Conservation (phyloP, 2,113 vertebrate species). For the Rhinolophus ferrumequinum region DNA sequence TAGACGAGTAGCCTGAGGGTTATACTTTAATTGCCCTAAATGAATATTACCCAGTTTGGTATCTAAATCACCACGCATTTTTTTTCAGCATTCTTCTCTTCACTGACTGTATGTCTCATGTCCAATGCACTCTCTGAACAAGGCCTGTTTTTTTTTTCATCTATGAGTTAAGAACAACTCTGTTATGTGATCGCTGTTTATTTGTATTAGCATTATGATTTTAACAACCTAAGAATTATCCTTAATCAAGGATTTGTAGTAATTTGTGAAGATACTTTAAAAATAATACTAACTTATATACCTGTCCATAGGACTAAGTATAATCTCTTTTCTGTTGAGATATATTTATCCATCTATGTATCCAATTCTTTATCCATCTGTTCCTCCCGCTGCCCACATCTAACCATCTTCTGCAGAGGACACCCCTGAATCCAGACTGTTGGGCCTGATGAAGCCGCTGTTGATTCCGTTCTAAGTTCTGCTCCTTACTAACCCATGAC, state of each 20-base stretch:
- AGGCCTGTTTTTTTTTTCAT: background rate
- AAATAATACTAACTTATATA: background rate
- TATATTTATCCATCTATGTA: background rate
- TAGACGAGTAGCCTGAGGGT: background rate
- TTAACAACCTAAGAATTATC: background rate
- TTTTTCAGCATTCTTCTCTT: background rate
- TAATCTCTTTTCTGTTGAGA: background rate
- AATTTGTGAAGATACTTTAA: background rate
- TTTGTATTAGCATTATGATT: background rate
- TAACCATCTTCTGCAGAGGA: background rate
- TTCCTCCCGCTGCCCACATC: background rate
- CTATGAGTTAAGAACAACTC: background rate
- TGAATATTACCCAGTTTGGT: background rate
- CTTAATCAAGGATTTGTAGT: background rate
- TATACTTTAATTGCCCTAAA: background rate
- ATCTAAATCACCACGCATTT: background rate
- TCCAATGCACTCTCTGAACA: background rate
- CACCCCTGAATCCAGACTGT: background rate
- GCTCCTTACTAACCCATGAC: background rate
- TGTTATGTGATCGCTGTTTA: background rate
- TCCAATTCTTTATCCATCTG: background rate
- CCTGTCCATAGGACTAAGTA: background rate
- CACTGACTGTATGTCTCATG: fast-evolving
- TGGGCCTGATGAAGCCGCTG: background rate
- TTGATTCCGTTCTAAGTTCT: background rate